Conservation (phyloP, 2,797 vertebrate genomes). For the Xenops minutus region DNA sequence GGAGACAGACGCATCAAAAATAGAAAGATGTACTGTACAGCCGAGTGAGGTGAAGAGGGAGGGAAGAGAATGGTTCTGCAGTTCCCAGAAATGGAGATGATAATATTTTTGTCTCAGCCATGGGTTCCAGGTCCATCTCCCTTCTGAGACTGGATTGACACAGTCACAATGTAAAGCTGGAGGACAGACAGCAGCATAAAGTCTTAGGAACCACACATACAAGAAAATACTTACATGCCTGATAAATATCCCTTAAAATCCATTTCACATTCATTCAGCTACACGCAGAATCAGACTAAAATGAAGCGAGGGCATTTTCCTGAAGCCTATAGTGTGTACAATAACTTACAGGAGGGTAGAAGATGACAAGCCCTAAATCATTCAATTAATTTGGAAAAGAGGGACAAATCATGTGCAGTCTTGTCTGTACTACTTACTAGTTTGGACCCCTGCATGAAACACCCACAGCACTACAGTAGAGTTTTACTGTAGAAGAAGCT, state of each 20-base stretch:
- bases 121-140: background rate
- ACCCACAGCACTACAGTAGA: background rate
- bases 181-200: background rate
- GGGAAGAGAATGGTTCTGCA: background rate
- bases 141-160: background rate
- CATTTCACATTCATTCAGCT: fast-evolving
- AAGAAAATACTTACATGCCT: background rate
- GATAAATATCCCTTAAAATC: background rate
- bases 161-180: background rate
- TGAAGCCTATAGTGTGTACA: background rate
- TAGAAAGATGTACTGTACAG: background rate
- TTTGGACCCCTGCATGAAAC: background rate
- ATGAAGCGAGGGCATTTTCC: background rate
- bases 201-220: background rate
- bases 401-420: background rate
- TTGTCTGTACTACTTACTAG: background rate
- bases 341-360: background rate
- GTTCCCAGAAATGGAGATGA: background rate
- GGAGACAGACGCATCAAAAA: background rate
- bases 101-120: background rate
- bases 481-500: background rate
- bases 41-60: background rate
- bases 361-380: background rate
- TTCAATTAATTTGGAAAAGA: background rate
- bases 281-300: background rate